Conservation (phyloP, 2,888 invertebrate genomes). For the Campoplex nolae region DNA sequence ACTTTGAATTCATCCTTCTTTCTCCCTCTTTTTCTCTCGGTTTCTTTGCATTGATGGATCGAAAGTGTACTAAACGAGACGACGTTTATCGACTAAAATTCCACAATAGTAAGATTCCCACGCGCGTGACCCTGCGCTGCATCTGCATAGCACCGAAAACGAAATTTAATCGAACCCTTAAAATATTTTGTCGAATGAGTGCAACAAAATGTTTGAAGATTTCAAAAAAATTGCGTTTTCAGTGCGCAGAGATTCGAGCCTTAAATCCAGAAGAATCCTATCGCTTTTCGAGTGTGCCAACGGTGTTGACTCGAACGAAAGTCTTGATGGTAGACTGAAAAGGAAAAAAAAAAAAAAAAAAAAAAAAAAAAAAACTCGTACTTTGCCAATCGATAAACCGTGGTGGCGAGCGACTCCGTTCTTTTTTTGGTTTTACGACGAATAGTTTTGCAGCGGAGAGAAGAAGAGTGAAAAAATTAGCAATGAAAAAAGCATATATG, state of each 20-base stretch:
- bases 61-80: conserved; percentile 76
- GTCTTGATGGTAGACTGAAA: conserved; percentile 49
- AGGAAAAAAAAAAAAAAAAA: conserved; percentile 60
- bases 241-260: background rate
- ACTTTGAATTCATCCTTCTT: background rate
- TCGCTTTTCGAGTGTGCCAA: conserved; percentile 18
- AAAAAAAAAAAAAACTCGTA: conserved; percentile 58
- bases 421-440: background rate
- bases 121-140: conserved; percentile 55
- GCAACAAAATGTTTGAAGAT: too few relatives aligned
- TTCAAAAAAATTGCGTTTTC: too few relatives aligned
- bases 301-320: conserved; percentile 28
- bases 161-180: too few relatives aligned
- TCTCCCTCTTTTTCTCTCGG: background rate
- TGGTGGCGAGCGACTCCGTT: conserved; percentile 6
- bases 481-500: background rate
- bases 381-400: conserved; percentile 73
- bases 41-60: conserved; percentile 48
- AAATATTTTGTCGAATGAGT: too few relatives aligned
- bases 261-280: conserved; percentile 29
- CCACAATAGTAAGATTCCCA: conserved; percentile 62
- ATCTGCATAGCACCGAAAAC: background rate
- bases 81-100: conserved; percentile 80
- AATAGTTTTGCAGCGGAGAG: background rate
- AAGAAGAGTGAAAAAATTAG: background rate